Conservation (phyloP, 2,113 vertebrate species). For the Odobenus rosmarus region DNA sequence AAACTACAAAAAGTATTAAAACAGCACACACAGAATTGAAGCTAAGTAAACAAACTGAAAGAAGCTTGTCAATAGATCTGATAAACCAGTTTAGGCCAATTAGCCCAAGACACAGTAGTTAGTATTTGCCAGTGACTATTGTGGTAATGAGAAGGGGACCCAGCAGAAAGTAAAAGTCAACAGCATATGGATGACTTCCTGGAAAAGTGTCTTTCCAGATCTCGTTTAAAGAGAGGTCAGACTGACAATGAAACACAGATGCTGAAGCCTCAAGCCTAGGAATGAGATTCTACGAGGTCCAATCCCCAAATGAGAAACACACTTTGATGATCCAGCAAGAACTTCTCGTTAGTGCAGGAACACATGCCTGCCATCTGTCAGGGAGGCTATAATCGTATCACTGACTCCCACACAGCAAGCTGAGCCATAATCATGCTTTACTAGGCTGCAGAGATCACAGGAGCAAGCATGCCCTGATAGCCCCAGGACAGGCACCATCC, state of each 20-base stretch:
- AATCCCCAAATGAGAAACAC: not conserved
- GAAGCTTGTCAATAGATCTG: constrained; percentile 27
- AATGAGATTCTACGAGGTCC: not conserved
- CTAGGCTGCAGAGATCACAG: not conserved
- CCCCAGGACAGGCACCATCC: not conserved
- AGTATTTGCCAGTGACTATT: not conserved
- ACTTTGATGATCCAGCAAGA: constrained; percentile 57
- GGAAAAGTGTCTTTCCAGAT: not conserved
- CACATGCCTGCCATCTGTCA: not conserved
- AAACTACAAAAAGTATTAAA: not conserved
- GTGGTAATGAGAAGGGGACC: not conserved
- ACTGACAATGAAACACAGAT: not conserved
- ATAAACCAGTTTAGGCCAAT: constrained; percentile 3
- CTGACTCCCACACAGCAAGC: constrained; percentile 31
- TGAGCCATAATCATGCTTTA: constrained; percentile 56
- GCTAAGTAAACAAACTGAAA: constrained; percentile 41
- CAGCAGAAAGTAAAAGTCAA: not conserved
- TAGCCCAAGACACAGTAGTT: not conserved
- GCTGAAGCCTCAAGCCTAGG: not conserved
- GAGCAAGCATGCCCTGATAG: not conserved
- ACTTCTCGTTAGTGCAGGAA: not conserved
- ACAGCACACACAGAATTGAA: not conserved
- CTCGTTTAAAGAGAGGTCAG: not conserved
- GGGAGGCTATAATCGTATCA: not conserved
- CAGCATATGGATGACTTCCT: not conserved